Base-by-base conservation (phyloP, 2,888 invertebrate genomes). In the Plagiodera versicolora region DNA sequence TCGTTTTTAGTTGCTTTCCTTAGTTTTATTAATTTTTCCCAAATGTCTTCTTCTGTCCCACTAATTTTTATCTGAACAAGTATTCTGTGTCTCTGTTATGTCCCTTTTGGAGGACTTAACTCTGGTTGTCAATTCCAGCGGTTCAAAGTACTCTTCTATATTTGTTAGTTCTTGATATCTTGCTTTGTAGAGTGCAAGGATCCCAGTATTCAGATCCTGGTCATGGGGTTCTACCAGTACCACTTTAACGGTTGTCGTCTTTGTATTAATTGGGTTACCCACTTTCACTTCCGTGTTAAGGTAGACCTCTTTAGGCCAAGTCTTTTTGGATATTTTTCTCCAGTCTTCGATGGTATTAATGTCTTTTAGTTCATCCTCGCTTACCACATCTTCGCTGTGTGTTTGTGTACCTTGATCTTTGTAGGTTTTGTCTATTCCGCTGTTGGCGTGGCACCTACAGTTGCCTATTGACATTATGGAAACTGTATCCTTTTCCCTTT, bases 121-220 rank as follows among this genome's bases (percentile, higher is more conserved):
- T n/a, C n/a, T n/a, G n/a, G n/a, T n/a, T n/a, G n/a, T 61, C 28
- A 54, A 39, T 48, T 59, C 59, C 16, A 60, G 11, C 10, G 45
- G 46, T 10, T n/a, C 45, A 10, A 62, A 32, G 10, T 58, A 57
- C 48, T 17, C 54, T 11, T 44, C 11, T 20, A 19, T 19, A 8
- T 50, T 24, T 35, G n/a, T 1, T 8, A 61, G 56, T 20, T 60
- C 60, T 0, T 39, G 51, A 32, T 18, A 59, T 59, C 46, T 49
- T 8, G 50, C 46, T 18, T 6, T 56, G 35, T 20, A 48, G 2
- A 44, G 2, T 14, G 14, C 18, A 6, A 39, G 47, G 6, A 52
- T 52, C 14, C 59, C 44, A 3, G 10, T 18, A 5, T 19, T 39
- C 61, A 48, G 24, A 10, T 53, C n/a, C 17, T 14, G 8, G 14